Evolutionary conservation across 2,888 invertebrate genomes (phyloP), one percentile per base, ranked within the genome.

Genomic region (Theretra japonica): DNA sequence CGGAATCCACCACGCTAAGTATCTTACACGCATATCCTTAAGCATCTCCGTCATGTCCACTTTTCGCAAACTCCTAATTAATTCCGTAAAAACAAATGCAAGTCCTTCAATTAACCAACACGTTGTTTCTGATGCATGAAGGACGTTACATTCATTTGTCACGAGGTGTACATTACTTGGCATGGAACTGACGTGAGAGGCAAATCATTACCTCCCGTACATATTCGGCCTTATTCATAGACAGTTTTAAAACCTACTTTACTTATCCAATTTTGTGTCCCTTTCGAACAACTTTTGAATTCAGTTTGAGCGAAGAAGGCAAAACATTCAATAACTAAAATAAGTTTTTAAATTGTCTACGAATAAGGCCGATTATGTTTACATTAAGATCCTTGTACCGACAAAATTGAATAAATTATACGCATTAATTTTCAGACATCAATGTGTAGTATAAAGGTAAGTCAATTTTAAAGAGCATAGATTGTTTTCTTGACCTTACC

Each of bases 51-150:
- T 41, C 41, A 62, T 0, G 21, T 21, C 11, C n/a, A 15, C 8
- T 62, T 62, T 30, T 7, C 30, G 6, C 4, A 59, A 59, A 28
- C 28, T 30, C 19, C 28, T 60, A 17, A 21, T 65, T 65, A 41
- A 23, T 59, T 41, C 21, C 19, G 2, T 41, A 41, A 41, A n/a
- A 62, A 62, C 62, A 8, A 8, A 11, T 15, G 41, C 62, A 21
- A 41, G 21, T 41, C 62, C 33, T 41, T 23, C n/a, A 62, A 62
- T 15, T 60, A 30, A 19, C 11, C 33, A n/a, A 65, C 41, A 41
- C n/a, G 23, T 65, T 23, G 65, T 48, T 23, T 48, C 48, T 65
- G 65, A 65, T 48, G 41, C 65, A 65, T 65, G 65, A 65, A 65
- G 65, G 65, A 65, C 65, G 65, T 48, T 65, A 23, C 48, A 21